phyloP scores from a whole-genome alignment of 2,888 invertebrate species.

The Uropetala carovei region DNA sequence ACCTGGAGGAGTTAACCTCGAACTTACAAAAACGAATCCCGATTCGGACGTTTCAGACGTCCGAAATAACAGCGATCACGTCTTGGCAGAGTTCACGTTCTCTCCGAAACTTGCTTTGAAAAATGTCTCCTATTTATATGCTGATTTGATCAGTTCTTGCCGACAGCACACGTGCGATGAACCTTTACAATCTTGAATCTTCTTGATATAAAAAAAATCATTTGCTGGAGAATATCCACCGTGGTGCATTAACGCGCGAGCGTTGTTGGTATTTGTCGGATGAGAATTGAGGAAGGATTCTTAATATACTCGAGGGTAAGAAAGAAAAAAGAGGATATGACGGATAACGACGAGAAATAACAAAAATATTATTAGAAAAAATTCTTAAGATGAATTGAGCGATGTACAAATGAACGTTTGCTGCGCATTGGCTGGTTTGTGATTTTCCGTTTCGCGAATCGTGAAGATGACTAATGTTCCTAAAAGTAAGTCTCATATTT shows the following conservation, averaged over 20 bases:
- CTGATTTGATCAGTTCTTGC: not conserved
- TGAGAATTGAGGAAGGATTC: too few relatives aligned
- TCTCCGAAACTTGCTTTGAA: not conserved
- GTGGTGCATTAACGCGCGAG: not conserved
- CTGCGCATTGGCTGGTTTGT: too few relatives aligned
- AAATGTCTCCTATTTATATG: not conserved
- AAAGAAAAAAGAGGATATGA: too few relatives aligned
- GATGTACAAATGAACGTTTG: too few relatives aligned
- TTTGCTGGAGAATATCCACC: not conserved
- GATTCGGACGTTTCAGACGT: not conserved
- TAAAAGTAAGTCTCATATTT: too few relatives aligned
- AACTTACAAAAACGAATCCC: not conserved
- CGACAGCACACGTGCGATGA: not conserved
- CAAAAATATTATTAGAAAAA: too few relatives aligned
- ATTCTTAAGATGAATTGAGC: too few relatives aligned
- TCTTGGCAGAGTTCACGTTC: not conserved
- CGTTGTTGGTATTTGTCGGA: not conserved
- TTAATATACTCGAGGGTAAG: too few relatives aligned
- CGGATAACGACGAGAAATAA: too few relatives aligned
- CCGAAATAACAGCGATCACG: not conserved
- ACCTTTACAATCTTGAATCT: conserved; percentile 7
- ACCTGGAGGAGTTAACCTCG: not conserved
- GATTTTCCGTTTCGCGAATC: too few relatives aligned
- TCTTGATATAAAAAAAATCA: not conserved
- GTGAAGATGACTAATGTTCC: too few relatives aligned